Conservation (phyloP, 1,140 invertebrate species). For the Dendroctonus ponderosae region DNA sequence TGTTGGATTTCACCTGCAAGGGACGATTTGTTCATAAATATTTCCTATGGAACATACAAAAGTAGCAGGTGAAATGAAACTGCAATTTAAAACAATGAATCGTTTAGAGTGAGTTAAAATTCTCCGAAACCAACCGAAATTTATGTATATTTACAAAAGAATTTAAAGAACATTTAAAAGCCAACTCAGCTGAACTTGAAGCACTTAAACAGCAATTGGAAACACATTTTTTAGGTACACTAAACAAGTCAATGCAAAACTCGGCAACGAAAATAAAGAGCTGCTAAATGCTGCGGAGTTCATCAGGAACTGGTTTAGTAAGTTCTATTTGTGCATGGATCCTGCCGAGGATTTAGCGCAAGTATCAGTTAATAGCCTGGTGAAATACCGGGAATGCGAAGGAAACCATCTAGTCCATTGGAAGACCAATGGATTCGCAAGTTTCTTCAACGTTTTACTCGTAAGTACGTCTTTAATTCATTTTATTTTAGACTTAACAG, state of each 20-base stretch:
- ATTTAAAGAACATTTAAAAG: background rate
- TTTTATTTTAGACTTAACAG: constrained; percentile 14
- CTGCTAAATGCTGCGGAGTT: constrained; percentile 46
- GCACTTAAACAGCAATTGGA: background rate
- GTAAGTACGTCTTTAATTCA: constrained; percentile 23
- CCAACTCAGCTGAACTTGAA: background rate
- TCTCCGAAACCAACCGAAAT: too few species aligned
- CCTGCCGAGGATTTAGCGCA: constrained; percentile 61
- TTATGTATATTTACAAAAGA: background rate
- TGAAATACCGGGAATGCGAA: constrained; percentile 32
- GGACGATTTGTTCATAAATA: too few species aligned
- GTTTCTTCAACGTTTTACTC: constrained; percentile 41
- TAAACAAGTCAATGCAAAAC: constrained; percentile 25
- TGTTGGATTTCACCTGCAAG: too few species aligned
- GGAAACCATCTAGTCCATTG: constrained; percentile 40
- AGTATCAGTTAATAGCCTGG: constrained; percentile 56
- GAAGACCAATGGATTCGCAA: constrained; percentile 41
- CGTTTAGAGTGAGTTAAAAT: too few species aligned
- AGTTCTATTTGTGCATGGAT: constrained; percentile 58
- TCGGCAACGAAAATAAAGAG: constrained; percentile 14
- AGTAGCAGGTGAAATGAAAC: too few species aligned
- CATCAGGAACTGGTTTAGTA: constrained; percentile 58
- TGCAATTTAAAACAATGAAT: too few species aligned
- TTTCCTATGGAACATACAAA: too few species aligned
- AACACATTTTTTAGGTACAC: constrained; percentile 30